Evolutionary conservation across 1,140 invertebrate genomes (phyloP).

Genomic region (Philaenus spumarius): DNA sequence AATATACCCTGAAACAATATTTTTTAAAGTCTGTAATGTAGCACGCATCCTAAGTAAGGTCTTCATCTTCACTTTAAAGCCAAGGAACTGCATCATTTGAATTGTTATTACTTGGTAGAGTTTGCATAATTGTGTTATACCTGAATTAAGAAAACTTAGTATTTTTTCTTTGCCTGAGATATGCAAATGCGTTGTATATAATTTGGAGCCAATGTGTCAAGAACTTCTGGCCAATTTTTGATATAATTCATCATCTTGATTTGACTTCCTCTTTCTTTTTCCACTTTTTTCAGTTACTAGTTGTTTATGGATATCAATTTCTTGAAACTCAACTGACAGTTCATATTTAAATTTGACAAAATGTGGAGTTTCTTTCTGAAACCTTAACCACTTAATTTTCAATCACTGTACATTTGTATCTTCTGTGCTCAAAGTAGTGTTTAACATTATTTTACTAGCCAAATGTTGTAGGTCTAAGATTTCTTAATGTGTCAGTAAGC

Average conservation of each 20-base stretch:
- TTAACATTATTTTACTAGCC: background rate
- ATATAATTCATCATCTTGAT: too few relatives aligned
- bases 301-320: too few relatives aligned
- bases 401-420: constrained; percentile 6
- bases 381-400: constrained; percentile 18
- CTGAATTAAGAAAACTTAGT: constrained; percentile 3
- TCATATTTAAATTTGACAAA: constrained; percentile 14
- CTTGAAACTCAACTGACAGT: constrained; percentile 5
- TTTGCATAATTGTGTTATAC: background rate
- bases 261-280: background rate
- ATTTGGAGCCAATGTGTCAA: too few relatives aligned
- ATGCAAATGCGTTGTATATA: constrained; percentile 3
- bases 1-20: too few relatives aligned
- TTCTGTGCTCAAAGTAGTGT: constrained; percentile 3
- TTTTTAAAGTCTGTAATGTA: too few relatives aligned
- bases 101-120: too few relatives aligned
- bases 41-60: too few relatives aligned
- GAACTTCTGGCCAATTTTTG: too few relatives aligned
- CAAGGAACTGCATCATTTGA: background rate
- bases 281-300: background rate
- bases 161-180: constrained; percentile 7
- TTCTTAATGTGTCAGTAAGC: background rate
- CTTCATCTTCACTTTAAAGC: background rate
- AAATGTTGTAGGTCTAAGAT: background rate
- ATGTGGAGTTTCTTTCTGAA: constrained; percentile 18